phyloP scores from a whole-genome alignment of 1,140 invertebrate species.

The Zaprionus kolodkinae region DNA sequence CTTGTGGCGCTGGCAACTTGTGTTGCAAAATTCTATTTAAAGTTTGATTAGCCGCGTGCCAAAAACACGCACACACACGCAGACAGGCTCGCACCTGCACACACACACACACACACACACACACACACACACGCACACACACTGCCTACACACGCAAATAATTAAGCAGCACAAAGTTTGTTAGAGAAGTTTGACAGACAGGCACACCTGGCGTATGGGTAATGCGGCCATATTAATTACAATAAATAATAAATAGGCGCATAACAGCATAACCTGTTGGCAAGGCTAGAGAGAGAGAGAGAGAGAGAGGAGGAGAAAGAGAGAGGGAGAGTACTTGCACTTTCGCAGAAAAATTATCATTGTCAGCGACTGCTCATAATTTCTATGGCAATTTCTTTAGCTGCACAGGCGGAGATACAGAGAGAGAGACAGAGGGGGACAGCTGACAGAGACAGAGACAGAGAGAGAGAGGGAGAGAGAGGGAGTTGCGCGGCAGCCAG shows the following conservation, averaged over 20 bases:
- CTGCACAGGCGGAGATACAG: neutral
- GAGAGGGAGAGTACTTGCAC: slow-evolving; percentile 24
- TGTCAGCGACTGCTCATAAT: slow-evolving; percentile 42
- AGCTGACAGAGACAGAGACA: neutral
- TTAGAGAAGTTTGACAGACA: slow-evolving; percentile 47
- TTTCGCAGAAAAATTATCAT: slow-evolving; percentile 32
- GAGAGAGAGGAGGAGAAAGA: neutral
- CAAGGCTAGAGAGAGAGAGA: neutral
- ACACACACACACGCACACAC: slow-evolving; percentile 32
- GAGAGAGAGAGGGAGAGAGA: neutral
- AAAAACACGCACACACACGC: slow-evolving; percentile 46
- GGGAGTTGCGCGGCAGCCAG: neutral
- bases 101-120: slow-evolving; percentile 1
- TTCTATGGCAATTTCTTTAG: slow-evolving; percentile 31
- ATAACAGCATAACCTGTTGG: slow-evolving; percentile 12
- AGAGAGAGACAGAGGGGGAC: neutral
- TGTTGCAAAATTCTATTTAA: slow-evolving; percentile 76
- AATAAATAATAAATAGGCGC: slow-evolving; percentile 33
- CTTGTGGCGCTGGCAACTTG: slow-evolving; percentile 13
- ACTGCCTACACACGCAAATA: slow-evolving; percentile 59
- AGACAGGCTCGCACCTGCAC: slow-evolving; percentile 28
- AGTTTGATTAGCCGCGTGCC: slow-evolving; percentile 73
- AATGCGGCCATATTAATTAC: slow-evolving; percentile 49
- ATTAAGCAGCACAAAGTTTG: slow-evolving; percentile 64
- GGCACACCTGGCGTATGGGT: slow-evolving; percentile 70